These are phyloP conservation scores for Thymelicus lineola DNA, from an alignment of 2,888 invertebrate species.

Conservation along the genomic window DNA sequence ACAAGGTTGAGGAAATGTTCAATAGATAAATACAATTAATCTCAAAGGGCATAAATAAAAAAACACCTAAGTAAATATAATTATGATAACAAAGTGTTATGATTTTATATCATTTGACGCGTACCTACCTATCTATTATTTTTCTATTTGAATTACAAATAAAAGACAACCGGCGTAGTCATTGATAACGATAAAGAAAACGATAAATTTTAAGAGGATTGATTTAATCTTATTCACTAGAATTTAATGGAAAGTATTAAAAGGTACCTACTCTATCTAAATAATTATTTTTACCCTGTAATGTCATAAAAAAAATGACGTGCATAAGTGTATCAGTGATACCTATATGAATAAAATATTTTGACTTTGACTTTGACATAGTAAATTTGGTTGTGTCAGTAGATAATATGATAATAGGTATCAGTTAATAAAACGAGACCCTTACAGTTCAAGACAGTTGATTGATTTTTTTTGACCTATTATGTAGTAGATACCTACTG, in stretches of 20 bases:
- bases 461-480: too few species aligned
- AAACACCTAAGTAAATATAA: not conserved
- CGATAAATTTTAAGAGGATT: constrained; percentile 17
- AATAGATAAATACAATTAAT: constrained; percentile 1
- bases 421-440: too few species aligned
- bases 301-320: too few species aligned
- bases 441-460: too few species aligned
- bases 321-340: too few species aligned
- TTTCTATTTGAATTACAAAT: constrained; percentile 21
- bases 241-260: not conserved
- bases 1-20: not conserved
- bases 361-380: too few species aligned
- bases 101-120: not conserved
- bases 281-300: too few species aligned
- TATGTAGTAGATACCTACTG: too few species aligned
- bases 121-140: not conserved
- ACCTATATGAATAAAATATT: too few species aligned
- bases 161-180: constrained; percentile 5
- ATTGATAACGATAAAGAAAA: constrained; percentile 18
- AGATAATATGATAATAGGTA: too few species aligned
- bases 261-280: too few species aligned
- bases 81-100: constrained; percentile 8
- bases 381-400: too few species aligned
- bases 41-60: constrained; percentile 1
- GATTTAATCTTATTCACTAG: not conserved